Evolutionary conservation across 2,797 vertebrate species (phyloP).

Genomic region (Lepus oiostolus): DNA sequence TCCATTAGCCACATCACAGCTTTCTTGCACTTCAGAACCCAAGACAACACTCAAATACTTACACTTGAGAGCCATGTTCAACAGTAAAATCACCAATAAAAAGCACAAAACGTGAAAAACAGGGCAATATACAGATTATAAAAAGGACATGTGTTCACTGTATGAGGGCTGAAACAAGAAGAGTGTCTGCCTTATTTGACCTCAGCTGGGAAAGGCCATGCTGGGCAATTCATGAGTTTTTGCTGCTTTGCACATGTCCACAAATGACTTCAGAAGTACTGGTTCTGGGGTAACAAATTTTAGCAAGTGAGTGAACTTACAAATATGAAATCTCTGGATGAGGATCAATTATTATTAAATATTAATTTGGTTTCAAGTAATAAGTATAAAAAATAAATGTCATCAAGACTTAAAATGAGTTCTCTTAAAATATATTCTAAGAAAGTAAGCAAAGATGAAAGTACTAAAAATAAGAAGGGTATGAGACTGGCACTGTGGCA

Average conservation of each 20-base stretch:
- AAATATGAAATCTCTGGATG: constrained; percentile 24
- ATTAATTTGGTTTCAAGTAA: constrained; percentile 54
- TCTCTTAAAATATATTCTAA: constrained; percentile 44
- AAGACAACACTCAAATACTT: not conserved
- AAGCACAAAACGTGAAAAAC: not conserved
- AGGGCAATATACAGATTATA: not conserved
- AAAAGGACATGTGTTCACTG: not conserved
- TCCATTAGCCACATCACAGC: not conserved
- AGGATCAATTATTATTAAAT: constrained; percentile 27
- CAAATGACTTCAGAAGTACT: not conserved
- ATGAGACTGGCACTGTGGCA: too few species aligned
- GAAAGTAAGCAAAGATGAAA: constrained; percentile 43
- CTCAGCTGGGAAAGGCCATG: not conserved
- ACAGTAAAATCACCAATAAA: not conserved
- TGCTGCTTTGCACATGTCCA: not conserved
- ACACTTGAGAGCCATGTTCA: not conserved
- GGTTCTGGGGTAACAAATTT: not conserved
- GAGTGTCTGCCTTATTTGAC: not conserved
- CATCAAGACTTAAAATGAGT: constrained; percentile 52
- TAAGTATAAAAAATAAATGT: constrained; percentile 52
- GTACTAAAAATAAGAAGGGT: not conserved
- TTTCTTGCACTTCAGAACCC: not conserved
- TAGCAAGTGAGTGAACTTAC: constrained; percentile 6
- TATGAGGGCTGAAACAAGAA: not conserved
- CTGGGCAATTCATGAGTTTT: not conserved